Evolutionary conservation across 2,888 invertebrate species (phyloP).

Genomic region (Thera britannica): DNA sequence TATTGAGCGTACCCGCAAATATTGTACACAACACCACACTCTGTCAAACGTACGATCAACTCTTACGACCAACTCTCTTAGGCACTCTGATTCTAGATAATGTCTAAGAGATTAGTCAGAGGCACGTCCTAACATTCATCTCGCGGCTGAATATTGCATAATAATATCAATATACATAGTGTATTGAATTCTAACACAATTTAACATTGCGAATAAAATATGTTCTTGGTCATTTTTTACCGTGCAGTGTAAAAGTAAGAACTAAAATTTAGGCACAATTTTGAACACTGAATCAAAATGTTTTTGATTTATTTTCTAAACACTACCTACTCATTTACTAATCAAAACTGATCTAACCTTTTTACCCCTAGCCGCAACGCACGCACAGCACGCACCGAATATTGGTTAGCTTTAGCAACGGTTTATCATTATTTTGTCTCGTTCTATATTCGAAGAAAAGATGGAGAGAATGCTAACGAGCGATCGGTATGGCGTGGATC

Average conservation of each 20-base stretch:
- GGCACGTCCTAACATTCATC: too few species aligned
- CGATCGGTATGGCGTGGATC: too few species aligned
- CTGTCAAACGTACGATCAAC: too few species aligned
- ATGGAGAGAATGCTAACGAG: background rate
- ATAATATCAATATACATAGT: too few species aligned
- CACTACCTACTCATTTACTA: background rate
- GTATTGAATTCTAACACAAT: background rate
- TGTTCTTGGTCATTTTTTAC: background rate
- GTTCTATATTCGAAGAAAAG: background rate
- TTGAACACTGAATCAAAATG: conserved; percentile 14
- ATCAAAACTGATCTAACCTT: background rate
- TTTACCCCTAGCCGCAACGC: background rate
- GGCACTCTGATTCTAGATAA: too few species aligned
- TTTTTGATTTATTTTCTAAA: background rate
- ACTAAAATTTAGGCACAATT: conserved; percentile 19
- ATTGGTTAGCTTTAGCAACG: background rate
- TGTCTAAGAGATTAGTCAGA: too few species aligned
- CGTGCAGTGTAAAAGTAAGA: background rate
- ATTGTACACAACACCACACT: too few species aligned
- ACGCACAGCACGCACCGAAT: too few species aligned
- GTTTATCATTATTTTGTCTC: background rate
- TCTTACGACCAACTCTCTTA: too few species aligned
- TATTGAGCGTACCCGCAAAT: too few species aligned
- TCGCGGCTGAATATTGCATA: too few species aligned
- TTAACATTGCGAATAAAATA: background rate